Percentiles rank a stretch among this genome's conserved stretches.
These are phyloP conservation scores for Drosophila anomelani DNA, from an alignment of 2,888 invertebrate species.

Conservation along the genomic window DNA sequence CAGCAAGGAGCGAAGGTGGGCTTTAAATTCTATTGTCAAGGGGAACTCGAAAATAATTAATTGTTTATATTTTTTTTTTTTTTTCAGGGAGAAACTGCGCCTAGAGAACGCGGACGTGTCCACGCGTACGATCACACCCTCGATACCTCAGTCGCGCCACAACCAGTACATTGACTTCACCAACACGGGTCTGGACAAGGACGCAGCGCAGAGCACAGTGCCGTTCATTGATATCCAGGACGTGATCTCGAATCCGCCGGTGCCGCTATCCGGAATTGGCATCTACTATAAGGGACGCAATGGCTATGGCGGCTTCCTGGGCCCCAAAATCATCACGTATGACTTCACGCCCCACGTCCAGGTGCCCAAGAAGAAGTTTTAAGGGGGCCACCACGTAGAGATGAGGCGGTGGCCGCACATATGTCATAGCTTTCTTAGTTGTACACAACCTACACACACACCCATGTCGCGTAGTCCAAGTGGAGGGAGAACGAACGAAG, in stretches of 20 bases:
- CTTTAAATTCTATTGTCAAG: background rate
- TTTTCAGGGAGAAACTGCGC: slow-evolving; percentile 86
- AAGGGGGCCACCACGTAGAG: slow-evolving; percentile 1
- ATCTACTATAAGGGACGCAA: slow-evolving; percentile 90
- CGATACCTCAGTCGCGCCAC: slow-evolving; percentile 87
- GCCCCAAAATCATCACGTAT: slow-evolving; percentile 90
- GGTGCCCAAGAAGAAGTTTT: slow-evolving; percentile 82
- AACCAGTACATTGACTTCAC: slow-evolving; percentile 90
- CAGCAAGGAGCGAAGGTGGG: slow-evolving; percentile 86
- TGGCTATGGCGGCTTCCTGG: slow-evolving; percentile 91
- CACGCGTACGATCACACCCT: slow-evolving; percentile 85
- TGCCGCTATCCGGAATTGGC: slow-evolving; percentile 91
- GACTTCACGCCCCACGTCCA: slow-evolving; percentile 88
- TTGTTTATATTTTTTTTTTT: too few species aligned
- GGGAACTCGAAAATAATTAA: background rate
- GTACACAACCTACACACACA: slow-evolving; percentile 30
- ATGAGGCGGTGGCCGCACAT: slow-evolving; percentile 16
- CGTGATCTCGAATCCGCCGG: slow-evolving; percentile 88
- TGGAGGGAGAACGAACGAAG: background rate
- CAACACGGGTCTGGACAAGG: slow-evolving; percentile 89
- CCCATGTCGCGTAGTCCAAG: slow-evolving; percentile 20
- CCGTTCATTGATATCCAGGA: slow-evolving; percentile 93
- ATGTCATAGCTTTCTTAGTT: slow-evolving; percentile 54
- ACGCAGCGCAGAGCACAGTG: slow-evolving; percentile 93
- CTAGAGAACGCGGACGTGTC: slow-evolving; percentile 89